Base-by-base conservation (phyloP, 2,888 invertebrate genomes). In the Fragum fragum region DNA sequence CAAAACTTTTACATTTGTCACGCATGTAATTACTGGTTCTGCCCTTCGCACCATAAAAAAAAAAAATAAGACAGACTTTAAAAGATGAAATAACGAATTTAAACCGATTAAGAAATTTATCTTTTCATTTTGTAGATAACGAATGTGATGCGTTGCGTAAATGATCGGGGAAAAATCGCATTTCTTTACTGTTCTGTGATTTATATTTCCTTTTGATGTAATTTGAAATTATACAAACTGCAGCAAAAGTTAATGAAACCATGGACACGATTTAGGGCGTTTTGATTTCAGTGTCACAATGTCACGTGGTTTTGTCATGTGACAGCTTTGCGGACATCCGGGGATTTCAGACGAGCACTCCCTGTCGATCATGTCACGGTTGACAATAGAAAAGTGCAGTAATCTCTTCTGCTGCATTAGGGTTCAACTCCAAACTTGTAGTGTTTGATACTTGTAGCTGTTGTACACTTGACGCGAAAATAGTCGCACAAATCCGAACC, bases 291-390 rank as follows among this genome's bases (percentile, higher is more conserved):
- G 81, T 81, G 81, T 74, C 81, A 81, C 36, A 36, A 57, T 70
- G 76, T 81, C 81, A 81, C 81, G 76, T 81, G 81, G 63, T 81
- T 73, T 81, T 81, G 76, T 81, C 81, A 81, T 77, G 81, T 81
- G 81, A 81, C 81, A 71, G 73, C 28, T 73, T 73, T 73, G 76
- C 76, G 76, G 71, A 81, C 76, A 81, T 81, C 81, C 81, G 81
- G 81, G 81, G 53, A 61, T 42, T 63, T 52, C 59, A n/a, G 7
- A 47, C 42, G 81, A 76, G 69, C 70, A 69, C 72, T 76, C 71
- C 61, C 73, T 77, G 81, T 81, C 81, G 61, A 81, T 76, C 73
- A 73, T 70, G 55, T 53, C 70, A 55, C 14, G 53, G 23, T 16
- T n/a, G n/a, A 66, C 66, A 66, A 66, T 66, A 23, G 42, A 66